phyloP scores from a whole-genome alignment of 2,888 invertebrate species.

The Fissipunctia ypsillon region DNA sequence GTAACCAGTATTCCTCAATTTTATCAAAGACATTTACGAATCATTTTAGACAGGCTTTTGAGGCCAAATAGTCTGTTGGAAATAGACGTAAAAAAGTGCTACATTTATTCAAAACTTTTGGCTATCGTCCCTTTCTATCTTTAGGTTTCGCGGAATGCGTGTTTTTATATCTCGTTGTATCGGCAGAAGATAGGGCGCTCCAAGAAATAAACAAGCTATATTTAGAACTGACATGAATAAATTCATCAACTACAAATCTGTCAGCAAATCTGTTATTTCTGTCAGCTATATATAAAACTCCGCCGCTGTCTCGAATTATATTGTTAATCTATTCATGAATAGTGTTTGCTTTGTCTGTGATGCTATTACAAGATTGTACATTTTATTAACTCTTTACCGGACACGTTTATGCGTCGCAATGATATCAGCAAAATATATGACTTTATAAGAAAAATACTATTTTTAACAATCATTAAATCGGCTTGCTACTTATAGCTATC shows the following conservation, averaged over 20 bases:
- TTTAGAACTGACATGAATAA: constrained; percentile 50
- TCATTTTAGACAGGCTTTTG: not conserved
- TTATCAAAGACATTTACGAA: not conserved
- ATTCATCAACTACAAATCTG: constrained; percentile 51
- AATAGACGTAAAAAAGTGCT: constrained; percentile 24
- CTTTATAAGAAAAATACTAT: constrained; percentile 12
- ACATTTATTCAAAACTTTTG: constrained; percentile 31
- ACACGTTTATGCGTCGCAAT: constrained; percentile 15
- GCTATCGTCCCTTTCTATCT: constrained; percentile 36
- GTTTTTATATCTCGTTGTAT: constrained; percentile 30
- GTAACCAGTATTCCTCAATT: not conserved
- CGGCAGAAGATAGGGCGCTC: constrained; percentile 30
- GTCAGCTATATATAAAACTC: constrained; percentile 52
- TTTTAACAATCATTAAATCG: constrained; percentile 21
- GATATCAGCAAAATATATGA: constrained; percentile 6
- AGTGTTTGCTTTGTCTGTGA: constrained; percentile 20
- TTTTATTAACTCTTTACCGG: not conserved
- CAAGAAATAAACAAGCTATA: constrained; percentile 52
- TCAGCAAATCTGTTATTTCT: constrained; percentile 46
- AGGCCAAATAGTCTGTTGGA: not conserved
- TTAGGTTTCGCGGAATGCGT: constrained; percentile 30
- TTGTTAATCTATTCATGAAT: constrained; percentile 25
- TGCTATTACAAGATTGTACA: not conserved
- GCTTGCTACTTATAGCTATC: constrained; percentile 32
- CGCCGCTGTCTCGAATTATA: constrained; percentile 14